Base-by-base conservation (phyloP, 2,888 invertebrate genomes). In the Latrodectus hesperus region DNA sequence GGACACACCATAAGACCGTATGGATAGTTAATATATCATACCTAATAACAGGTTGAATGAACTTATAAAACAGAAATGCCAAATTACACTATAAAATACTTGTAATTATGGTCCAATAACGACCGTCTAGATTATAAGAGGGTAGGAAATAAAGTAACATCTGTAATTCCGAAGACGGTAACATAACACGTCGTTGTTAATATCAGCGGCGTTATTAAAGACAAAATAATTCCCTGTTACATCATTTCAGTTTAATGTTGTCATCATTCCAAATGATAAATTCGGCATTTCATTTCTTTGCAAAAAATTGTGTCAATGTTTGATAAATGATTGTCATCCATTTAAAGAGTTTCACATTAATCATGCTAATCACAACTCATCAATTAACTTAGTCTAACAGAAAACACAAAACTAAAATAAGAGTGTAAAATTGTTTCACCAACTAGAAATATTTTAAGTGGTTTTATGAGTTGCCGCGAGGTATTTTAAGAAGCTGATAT, bases 71-170 rank as follows among this genome's bases (percentile, higher is more conserved):
- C 78, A 72, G 17, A 71, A 67, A 53, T 71, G 38, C 17, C 72
- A 67, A 65, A 65, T 65, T 65, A 22, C 70, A 67, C 53, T n/a
- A 11, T n/a, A 77, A 38, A 71, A 77, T 84, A 53, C 72, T 17
- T 52, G 17, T 72, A 75, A 72, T 84, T 84, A 84, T 53, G 67
- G 38, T 65, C 26, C 38, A 49, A 72, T 84, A 84, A 84, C 78
- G 70, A 55, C 65, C 10, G 53, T 17, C 67, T 51, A 17, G 49
- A 49, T 16, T 22, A 9, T 55, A 71, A 12, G n/a, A 16, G n/a
- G 12, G n/a, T 16, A 55, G 55, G 12, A 78, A 67, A 72, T 26
- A 77, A 78, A 77, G 64, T 38, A 38, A 11, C 10, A 16, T 72
- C 71, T 72, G 72, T 68, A 78, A 68, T 73, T 78, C 55, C 78